These are phyloP conservation scores for Ryuthela nishihirai DNA, from an alignment of 2,888 invertebrate genomes.

Conservation along the genomic window DNA sequence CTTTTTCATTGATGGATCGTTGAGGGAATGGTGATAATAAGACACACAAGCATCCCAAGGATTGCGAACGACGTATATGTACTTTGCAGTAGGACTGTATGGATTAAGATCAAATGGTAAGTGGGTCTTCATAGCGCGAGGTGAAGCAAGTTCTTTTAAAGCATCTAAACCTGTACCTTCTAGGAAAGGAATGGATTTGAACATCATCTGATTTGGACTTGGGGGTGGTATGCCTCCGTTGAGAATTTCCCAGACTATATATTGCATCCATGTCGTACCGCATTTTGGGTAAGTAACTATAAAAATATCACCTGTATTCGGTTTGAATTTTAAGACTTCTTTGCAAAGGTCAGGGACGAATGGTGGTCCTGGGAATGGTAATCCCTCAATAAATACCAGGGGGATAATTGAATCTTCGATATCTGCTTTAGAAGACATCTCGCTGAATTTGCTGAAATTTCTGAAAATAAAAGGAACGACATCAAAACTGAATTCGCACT, in stretches of 20 bases:
- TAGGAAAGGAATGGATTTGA: constrained; percentile 28
- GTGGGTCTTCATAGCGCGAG: constrained; percentile 33
- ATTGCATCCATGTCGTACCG: constrained; percentile 39
- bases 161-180: constrained; percentile 12
- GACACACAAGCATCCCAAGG: constrained; percentile 54
- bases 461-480: too few species aligned
- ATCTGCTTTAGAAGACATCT: too few species aligned
- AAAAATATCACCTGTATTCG: constrained; percentile 23
- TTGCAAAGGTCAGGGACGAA: neutral
- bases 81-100: constrained; percentile 29
- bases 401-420: too few species aligned
- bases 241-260: constrained; percentile 34
- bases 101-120: constrained; percentile 26
- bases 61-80: constrained; percentile 53
- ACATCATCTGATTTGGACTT: constrained; percentile 26
- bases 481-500: too few species aligned
- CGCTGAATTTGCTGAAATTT: too few species aligned
- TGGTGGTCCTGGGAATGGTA: constrained; percentile 10
- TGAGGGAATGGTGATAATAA: constrained; percentile 48
- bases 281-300: constrained; percentile 38
- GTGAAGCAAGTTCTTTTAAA: constrained; percentile 11
- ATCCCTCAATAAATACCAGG: constrained; percentile 1
- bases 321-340: constrained; percentile 13
- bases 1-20: neutral
- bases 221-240: constrained; percentile 29